Evolutionary conservation across 2,113 vertebrate species (phyloP), one percentile per base, ranked within the genome.

Genomic region (Xiphophorus hellerii): DNA sequence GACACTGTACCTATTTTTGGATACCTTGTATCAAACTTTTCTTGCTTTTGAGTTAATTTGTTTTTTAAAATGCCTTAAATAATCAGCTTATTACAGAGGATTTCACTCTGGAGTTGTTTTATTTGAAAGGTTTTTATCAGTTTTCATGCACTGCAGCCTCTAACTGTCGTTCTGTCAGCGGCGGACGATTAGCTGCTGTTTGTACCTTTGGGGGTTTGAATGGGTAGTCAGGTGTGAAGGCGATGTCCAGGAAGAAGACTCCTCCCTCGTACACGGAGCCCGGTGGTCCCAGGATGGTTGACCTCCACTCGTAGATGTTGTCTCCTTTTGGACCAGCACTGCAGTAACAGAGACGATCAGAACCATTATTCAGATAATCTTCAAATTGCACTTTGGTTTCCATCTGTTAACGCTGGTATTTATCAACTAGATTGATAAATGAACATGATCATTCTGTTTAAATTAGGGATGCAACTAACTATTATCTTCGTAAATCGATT

Each of bases 151-250:
- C 5, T 51, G 48, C 20, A 5, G 5, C 51, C 4, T n/a, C 51
- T n/a, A 4, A 31, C 14, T 62, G 15, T 1, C 0, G 13, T 17
- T 15, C 15, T 62, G 14, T 30, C 2, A 20, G 27, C 13, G n/a
- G 2, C 27, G 12, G 3, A 22, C 11, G 7, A 35, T 20, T 31
- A 4, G 25, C 63, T 29, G 2, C 20, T 0, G 0, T n/a, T n/a
- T 11, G 93, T 96, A 98, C 97, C 96, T 98, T 98, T 88, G 97
- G 97, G 92, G 97, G 97, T 92, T 98, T 98, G 92, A 98, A 98
- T 71, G 97, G 97, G 89, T 98, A 98, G 91, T 98, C 97, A 42
- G 97, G 96, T 42, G 96, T 97, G 90, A 98, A 98, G 74, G 96
- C 96, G 80, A 98, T 98, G 85, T 98, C 97, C 69, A 98, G 94